These are phyloP conservation scores for Scrobipalpa costella DNA, from an alignment of 2,888 invertebrate species.

Conservation along the genomic window DNA sequence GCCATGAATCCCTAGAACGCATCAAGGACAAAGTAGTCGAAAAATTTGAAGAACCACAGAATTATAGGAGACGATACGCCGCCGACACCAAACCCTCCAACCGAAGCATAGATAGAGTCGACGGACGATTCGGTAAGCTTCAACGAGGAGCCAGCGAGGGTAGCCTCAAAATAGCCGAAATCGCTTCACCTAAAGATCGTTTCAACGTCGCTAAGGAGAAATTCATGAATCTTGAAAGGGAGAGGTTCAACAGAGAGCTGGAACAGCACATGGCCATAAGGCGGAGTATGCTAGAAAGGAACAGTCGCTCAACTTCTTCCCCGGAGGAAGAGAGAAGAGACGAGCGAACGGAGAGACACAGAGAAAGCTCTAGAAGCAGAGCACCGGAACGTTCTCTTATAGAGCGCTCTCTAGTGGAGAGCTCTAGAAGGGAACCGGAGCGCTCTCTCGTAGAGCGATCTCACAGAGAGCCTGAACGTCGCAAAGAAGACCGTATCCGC, in stretches of 20 bases:
- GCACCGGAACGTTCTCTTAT: slow-evolving; percentile 65
- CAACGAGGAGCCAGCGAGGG: slow-evolving; percentile 73
- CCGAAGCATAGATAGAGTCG: slow-evolving; percentile 69
- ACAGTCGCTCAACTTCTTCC: slow-evolving; percentile 79
- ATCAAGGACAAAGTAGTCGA: slow-evolving; percentile 61
- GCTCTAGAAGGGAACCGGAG: slow-evolving; percentile 60
- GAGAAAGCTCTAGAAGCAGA: slow-evolving; percentile 63
- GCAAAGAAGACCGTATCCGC: slow-evolving; percentile 66
- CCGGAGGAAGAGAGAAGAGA: slow-evolving; percentile 77
- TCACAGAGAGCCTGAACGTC: slow-evolving; percentile 60
- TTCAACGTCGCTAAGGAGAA: slow-evolving; percentile 94
- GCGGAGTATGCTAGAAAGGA: slow-evolving; percentile 75
- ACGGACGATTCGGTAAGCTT: slow-evolving; percentile 69
- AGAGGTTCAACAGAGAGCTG: slow-evolving; percentile 81
- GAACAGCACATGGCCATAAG: slow-evolving; percentile 77
- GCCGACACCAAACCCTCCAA: slow-evolving; percentile 74
- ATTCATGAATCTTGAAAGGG: slow-evolving; percentile 89
- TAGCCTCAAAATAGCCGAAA: slow-evolving; percentile 66
- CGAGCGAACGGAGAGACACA: slow-evolving; percentile 73
- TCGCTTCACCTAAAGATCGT: slow-evolving; percentile 85
- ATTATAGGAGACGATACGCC: slow-evolving; percentile 76
- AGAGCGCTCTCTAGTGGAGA: slow-evolving; percentile 60
- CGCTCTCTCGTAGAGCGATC: slow-evolving; percentile 68
- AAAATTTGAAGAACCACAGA: slow-evolving; percentile 63
- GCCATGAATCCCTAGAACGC: slow-evolving; percentile 71